Conservation (phyloP, 1,140 invertebrate species). For the Papilio polyxenes region DNA sequence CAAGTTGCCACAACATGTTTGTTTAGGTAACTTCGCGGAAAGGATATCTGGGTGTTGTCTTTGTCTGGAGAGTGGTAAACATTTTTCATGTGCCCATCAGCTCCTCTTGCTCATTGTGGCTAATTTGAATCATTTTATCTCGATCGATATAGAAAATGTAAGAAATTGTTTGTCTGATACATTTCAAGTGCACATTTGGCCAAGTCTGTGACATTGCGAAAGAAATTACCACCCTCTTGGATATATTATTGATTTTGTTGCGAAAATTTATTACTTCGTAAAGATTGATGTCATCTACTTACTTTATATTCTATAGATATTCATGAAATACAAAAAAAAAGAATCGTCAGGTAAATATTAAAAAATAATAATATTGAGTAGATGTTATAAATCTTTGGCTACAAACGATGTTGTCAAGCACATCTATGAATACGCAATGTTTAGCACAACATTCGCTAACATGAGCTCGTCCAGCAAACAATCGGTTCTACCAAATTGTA, state of each 20-base stretch:
- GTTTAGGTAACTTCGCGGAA: constrained; percentile 38
- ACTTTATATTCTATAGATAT: not conserved
- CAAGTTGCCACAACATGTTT: constrained; percentile 9
- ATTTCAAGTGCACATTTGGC: constrained; percentile 30
- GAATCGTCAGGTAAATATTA: not conserved
- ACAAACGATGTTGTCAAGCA: constrained; percentile 64
- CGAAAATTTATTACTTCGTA: constrained; percentile 44
- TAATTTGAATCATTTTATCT: constrained; percentile 43
- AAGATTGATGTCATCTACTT: constrained; percentile 46
- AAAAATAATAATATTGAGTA: constrained; percentile 2
- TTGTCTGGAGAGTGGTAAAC: constrained; percentile 54
- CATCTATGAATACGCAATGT: constrained; percentile 59
- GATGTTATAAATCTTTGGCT: constrained; percentile 58
- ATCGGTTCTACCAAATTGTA: constrained; percentile 75
- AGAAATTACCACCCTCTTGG: constrained; percentile 51
- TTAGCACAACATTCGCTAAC: constrained; percentile 41
- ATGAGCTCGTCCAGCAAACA: constrained; percentile 48
- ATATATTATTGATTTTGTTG: constrained; percentile 47
- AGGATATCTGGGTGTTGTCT: constrained; percentile 49
- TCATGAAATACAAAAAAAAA: not conserved
- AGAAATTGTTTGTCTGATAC: constrained; percentile 12
- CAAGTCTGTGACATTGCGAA: constrained; percentile 31
- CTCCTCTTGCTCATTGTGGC: constrained; percentile 39
- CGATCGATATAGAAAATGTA: constrained; percentile 7
- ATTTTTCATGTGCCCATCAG: constrained; percentile 41